Conservation (phyloP, 2,797 vertebrate genomes). For the Anguilla pacifica region DNA sequence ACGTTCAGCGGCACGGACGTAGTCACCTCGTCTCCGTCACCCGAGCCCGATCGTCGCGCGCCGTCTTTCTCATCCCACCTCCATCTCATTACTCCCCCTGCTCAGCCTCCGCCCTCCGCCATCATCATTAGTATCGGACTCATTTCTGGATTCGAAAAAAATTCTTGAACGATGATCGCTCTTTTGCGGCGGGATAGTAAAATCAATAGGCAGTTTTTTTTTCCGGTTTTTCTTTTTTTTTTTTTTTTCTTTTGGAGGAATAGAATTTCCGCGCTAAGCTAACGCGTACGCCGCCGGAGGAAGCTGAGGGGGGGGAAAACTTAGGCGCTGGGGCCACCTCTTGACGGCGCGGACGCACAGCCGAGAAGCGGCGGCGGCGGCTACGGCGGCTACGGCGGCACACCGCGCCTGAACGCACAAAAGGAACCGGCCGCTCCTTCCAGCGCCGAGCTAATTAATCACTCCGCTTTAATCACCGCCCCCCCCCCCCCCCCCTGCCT, state of each 20-base stretch:
- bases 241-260: constrained; percentile 33
- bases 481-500: constrained; percentile 56
- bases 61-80: constrained; percentile 58
- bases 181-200: constrained; percentile 74
- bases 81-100: constrained; percentile 33
- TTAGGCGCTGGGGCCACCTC: constrained; percentile 93
- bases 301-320: constrained; percentile 78
- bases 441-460: constrained; percentile 80
- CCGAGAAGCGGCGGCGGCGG: too few species aligned
- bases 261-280: constrained; percentile 58
- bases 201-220: constrained; percentile 68
- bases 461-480: constrained; percentile 82
- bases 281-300: constrained; percentile 57
- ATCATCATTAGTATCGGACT: constrained; percentile 78
- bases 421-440: constrained; percentile 47
- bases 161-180: constrained; percentile 77
- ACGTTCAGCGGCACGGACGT: constrained; percentile 10
- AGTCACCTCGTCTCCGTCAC: constrained; percentile 25
- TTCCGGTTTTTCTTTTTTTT: constrained; percentile 21
- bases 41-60: constrained; percentile 45
- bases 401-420: background rate
- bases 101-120: constrained; percentile 57
- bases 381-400: background rate
- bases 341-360: constrained; percentile 86
- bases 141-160: constrained; percentile 73